These are phyloP conservation scores for Columba janthina DNA, from an alignment of 2,113 vertebrate genomes.

Conservation along the genomic window DNA sequence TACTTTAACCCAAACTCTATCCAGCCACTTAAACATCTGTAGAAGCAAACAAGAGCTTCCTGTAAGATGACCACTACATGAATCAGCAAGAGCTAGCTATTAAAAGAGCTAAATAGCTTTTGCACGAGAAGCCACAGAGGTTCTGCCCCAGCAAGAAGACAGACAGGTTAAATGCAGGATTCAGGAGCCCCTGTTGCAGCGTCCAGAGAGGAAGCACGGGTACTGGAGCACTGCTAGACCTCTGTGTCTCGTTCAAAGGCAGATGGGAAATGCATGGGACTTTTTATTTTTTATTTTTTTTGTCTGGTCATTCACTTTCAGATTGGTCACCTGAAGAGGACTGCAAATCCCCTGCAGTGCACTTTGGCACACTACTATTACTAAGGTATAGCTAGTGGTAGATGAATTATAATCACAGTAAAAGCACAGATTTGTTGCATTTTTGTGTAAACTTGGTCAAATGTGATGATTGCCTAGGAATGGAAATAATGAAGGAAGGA, in stretches of 20 bases:
- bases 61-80: not conserved
- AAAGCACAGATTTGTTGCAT: not conserved
- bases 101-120: not conserved
- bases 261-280: not conserved
- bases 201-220: fast-evolving
- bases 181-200: not conserved
- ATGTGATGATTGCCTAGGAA: not conserved
- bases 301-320: not conserved
- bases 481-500: not conserved
- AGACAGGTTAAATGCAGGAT: not conserved
- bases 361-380: not conserved
- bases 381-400: not conserved
- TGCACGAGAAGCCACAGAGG: not conserved
- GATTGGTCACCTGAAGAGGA: not conserved
- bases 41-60: not conserved
- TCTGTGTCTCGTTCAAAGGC: not conserved
- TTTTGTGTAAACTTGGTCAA: not conserved
- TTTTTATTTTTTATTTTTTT: not conserved
- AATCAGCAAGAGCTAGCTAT: not conserved
- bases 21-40: not conserved
- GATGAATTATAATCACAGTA: not conserved
- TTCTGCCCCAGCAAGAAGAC: not conserved
- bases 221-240: not conserved
- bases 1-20: not conserved
- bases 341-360: not conserved